Conservation (phyloP, 2,888 invertebrate genomes). For the Ochlodes sylvanus region DNA sequence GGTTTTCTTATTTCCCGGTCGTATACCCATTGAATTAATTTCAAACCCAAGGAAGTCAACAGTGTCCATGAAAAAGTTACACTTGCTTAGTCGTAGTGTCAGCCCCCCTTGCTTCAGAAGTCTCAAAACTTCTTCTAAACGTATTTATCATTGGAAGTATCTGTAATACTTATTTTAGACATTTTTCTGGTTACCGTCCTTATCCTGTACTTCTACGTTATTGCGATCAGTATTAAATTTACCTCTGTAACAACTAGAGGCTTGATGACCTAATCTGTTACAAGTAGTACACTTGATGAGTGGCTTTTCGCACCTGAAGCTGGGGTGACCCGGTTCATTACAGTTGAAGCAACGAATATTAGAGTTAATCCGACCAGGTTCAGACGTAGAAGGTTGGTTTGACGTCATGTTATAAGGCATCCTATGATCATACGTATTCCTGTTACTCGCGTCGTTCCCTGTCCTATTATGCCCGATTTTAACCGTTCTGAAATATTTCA, state of each 20-base stretch:
- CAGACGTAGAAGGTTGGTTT: too few relatives aligned
- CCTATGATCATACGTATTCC: too few relatives aligned
- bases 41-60: too few relatives aligned
- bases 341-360: slow-evolving; percentile 26
- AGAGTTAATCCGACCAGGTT: too few relatives aligned
- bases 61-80: too few relatives aligned
- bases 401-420: too few relatives aligned
- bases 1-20: not conserved
- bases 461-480: too few relatives aligned
- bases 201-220: not conserved
- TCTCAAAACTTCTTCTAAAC: too few relatives aligned
- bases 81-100: too few relatives aligned
- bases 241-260: slow-evolving; percentile 7
- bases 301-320: slow-evolving; percentile 22
- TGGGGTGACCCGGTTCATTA: slow-evolving; percentile 17
- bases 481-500: too few relatives aligned
- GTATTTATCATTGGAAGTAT: not conserved
- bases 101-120: too few relatives aligned
- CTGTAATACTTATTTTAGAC: not conserved
- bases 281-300: slow-evolving; percentile 19
- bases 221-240: not conserved
- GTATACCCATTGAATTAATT: not conserved
- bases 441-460: too few relatives aligned
- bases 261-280: slow-evolving; percentile 16
- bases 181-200: not conserved